Conservation (phyloP, 2,888 invertebrate species). For the Sepiola atlantica region DNA sequence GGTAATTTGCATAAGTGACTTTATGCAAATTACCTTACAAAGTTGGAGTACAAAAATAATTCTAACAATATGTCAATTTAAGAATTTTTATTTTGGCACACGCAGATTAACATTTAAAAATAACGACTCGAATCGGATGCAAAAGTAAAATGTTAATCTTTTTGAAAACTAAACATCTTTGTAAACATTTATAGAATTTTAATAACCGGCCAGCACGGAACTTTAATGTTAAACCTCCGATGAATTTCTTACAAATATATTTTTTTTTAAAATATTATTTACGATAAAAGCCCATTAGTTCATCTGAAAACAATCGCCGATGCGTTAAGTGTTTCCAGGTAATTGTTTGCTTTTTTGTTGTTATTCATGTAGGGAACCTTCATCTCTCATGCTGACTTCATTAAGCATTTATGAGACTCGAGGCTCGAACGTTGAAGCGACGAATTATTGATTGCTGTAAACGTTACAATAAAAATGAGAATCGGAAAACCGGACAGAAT, state of each 20-base stretch:
- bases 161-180: too few relatives aligned
- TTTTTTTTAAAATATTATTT: background rate
- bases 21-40: too few relatives aligned
- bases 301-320: background rate
- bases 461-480: background rate
- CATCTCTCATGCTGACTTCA: background rate
- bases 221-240: background rate
- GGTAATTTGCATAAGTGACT: too few relatives aligned
- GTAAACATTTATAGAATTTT: too few relatives aligned
- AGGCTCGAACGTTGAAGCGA: background rate
- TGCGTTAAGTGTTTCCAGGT: background rate
- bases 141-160: too few relatives aligned
- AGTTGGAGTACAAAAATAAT: too few relatives aligned
- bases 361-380: background rate
- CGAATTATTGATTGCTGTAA: background rate
- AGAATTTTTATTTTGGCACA: too few relatives aligned
- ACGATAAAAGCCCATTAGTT: background rate
- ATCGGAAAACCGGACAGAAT: background rate
- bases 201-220: background rate
- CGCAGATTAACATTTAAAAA: too few relatives aligned
- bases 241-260: background rate
- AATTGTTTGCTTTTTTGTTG: background rate
- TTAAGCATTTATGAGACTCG: background rate
- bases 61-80: too few relatives aligned
- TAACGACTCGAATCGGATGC: too few relatives aligned